Conservation (phyloP, 1,140 invertebrate genomes). For the Orchestia grillus region DNA sequence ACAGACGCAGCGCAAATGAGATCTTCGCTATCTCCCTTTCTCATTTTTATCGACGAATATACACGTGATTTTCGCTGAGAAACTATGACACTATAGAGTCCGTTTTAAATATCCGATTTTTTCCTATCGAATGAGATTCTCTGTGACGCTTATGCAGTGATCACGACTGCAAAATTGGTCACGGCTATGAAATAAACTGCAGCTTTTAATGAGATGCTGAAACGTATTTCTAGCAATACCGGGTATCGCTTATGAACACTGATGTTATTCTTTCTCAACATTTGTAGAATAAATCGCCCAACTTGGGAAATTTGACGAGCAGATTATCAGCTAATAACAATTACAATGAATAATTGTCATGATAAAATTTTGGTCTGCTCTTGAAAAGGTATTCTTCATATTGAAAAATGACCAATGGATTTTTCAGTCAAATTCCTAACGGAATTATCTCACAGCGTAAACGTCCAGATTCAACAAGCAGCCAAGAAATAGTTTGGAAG, state of each 20-base stretch:
- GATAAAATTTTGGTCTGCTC: too few species aligned
- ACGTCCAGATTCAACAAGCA: background rate
- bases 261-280: background rate
- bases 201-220: background rate
- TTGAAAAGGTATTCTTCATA: too few species aligned
- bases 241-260: background rate
- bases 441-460: background rate
- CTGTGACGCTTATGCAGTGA: background rate
- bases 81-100: too few species aligned
- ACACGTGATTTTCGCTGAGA: too few species aligned
- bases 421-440: too few species aligned
- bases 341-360: background rate
- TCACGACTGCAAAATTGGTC: background rate
- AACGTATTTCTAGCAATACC: background rate
- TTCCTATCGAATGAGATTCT: background rate
- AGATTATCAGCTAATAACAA: background rate
- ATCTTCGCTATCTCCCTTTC: too few species aligned
- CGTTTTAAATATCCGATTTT: background rate
- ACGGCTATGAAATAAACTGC: background rate
- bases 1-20: too few species aligned
- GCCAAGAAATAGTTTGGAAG: background rate
- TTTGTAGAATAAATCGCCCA: background rate
- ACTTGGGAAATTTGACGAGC: background rate
- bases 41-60: background rate
- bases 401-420: too few species aligned